Evolutionary conservation across 2,113 vertebrate genomes (phyloP).

Genomic region (Mobula hypostoma): DNA sequence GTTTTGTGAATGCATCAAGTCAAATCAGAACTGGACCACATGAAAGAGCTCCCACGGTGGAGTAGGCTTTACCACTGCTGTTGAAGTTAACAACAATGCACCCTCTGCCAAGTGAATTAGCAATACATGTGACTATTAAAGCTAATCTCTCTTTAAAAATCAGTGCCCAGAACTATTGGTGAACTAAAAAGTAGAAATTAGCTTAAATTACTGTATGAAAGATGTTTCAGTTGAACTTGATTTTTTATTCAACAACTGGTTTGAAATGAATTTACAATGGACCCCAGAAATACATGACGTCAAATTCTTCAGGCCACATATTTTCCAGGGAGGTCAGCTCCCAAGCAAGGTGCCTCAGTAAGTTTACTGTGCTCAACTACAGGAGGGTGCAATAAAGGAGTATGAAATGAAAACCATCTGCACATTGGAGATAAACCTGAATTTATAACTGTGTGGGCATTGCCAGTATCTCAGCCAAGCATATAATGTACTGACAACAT

Average conservation of each 20-base stretch:
- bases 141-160: background rate
- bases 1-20: background rate
- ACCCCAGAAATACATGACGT: background rate
- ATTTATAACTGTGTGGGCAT: slow-evolving; percentile 21
- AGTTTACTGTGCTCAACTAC: background rate
- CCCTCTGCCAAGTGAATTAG: background rate
- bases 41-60: background rate
- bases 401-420: slow-evolving; percentile 14
- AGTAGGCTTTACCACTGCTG: background rate
- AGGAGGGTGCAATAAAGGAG: background rate
- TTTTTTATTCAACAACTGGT: background rate
- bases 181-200: background rate
- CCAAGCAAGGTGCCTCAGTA: background rate
- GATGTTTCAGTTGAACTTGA: background rate
- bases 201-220: background rate
- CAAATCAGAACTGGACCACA: background rate
- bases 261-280: background rate
- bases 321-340: background rate
- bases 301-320: background rate
- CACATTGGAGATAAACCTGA: slow-evolving; percentile 21
- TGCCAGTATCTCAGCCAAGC: slow-evolving; percentile 32
- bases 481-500: slow-evolving; percentile 25
- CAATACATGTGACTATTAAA: background rate
- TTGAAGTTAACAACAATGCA: too few species aligned
- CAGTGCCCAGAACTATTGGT: background rate